Percentiles rank a stretch among this genome's conserved stretches.
These are phyloP conservation scores for Calyptomena viridis DNA, from an alignment of 2,113 vertebrate genomes.

Conservation along the genomic window DNA sequence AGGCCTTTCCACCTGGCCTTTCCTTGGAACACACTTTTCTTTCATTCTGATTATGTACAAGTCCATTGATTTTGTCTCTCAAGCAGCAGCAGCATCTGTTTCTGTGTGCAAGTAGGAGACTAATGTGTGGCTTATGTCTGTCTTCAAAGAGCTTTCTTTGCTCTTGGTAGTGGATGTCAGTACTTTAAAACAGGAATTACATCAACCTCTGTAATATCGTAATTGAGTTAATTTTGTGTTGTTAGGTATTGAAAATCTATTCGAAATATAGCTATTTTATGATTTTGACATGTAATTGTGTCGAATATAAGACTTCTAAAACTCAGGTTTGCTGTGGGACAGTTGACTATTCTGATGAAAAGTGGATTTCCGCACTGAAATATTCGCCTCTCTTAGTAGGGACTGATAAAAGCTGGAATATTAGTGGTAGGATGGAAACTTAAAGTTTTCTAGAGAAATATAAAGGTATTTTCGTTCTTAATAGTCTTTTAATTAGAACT, in stretches of 20 bases:
- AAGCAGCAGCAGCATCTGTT: background rate
- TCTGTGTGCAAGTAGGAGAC: background rate
- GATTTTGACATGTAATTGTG: background rate
- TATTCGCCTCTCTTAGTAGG: background rate
- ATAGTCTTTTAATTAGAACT: background rate
- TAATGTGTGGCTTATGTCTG: background rate
- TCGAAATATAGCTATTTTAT: background rate
- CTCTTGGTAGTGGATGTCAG: background rate
- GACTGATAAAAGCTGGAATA: background rate
- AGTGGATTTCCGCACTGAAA: background rate
- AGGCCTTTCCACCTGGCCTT: background rate
- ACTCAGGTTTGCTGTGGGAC: background rate
- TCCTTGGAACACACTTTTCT: background rate
- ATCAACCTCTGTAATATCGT: background rate
- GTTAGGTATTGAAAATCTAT: background rate
- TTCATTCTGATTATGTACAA: background rate
- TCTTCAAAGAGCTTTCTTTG: background rate
- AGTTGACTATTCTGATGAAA: constrained; percentile 24
- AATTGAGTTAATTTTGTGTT: background rate
- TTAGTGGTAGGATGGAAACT: background rate
- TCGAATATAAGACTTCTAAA: background rate
- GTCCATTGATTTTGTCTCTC: background rate
- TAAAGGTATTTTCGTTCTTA: constrained; percentile 7
- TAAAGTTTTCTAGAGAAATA: constrained; percentile 16
- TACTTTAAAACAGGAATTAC: background rate